Evolutionary conservation across 2,113 vertebrate species (phyloP).

Genomic region (Coryphaenoides rupestris): DNA sequence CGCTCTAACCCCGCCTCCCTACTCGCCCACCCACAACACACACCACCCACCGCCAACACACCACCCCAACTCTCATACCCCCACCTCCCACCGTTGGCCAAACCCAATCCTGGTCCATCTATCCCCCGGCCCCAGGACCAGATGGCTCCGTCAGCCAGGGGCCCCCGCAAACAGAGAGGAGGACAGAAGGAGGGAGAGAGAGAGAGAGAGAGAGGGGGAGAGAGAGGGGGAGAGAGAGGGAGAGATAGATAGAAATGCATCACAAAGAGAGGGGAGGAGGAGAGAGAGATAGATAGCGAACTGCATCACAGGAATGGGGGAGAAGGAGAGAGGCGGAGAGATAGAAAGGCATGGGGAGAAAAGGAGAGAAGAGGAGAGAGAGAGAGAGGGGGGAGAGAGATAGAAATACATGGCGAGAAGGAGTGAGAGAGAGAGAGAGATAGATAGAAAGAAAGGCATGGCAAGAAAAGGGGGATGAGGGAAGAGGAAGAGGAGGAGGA

Average conservation of each 20-base stretch:
- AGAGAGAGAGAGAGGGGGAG: not conserved
- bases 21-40: too few relatives aligned
- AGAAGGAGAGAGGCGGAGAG: constrained; percentile 18
- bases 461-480: too few relatives aligned
- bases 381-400: constrained; percentile 11
- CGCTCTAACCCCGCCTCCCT: constrained; percentile 38
- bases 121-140: constrained; percentile 49
- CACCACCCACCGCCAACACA: too few relatives aligned
- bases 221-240: constrained; percentile 25
- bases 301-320: too few relatives aligned
- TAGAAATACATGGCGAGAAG: too few relatives aligned
- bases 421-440: constrained; percentile 21
- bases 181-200: constrained; percentile 1
- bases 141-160: constrained; percentile 56
- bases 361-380: constrained; percentile 1
- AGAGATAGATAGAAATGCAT: constrained; percentile 44
- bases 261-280: constrained; percentile 8
- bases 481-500: too few relatives aligned
- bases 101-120: constrained; percentile 52
- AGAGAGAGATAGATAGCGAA: not conserved
- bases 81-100: constrained; percentile 19
- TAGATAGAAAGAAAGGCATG: constrained; percentile 27
- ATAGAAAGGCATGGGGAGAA: constrained; percentile 35
- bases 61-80: too few relatives aligned
- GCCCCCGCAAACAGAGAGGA: constrained; percentile 16